phyloP scores from a whole-genome alignment of 2,113 vertebrate genomes.

The Ahaetulla prasina region DNA sequence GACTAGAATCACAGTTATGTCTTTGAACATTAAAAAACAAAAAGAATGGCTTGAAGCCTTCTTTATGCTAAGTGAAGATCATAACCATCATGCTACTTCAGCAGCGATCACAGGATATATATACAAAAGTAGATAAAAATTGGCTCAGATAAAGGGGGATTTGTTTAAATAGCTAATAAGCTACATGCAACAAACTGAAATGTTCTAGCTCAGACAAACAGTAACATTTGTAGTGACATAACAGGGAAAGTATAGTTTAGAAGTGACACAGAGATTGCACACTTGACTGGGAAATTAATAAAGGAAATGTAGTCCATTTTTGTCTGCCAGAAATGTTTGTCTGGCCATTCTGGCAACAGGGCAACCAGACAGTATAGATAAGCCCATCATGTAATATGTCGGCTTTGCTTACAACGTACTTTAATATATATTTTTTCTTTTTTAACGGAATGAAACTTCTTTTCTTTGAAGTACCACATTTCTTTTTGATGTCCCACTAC shows the following conservation, averaged over 20 bases:
- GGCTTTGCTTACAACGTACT: neutral
- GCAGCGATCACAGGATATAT: neutral
- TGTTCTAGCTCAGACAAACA: neutral
- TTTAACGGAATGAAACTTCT: conserved; percentile 19
- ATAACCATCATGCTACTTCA: neutral
- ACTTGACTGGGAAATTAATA: neutral
- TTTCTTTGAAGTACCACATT: conserved; percentile 14
- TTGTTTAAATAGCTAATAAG: neutral
- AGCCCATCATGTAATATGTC: neutral
- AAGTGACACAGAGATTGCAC: neutral
- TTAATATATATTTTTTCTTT: conserved; percentile 27
- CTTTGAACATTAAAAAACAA: neutral
- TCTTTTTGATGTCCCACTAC: conserved; percentile 8
- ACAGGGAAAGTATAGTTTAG: neutral
- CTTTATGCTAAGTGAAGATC: neutral
- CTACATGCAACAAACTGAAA: neutral
- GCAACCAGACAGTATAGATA: neutral
- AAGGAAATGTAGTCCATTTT: neutral
- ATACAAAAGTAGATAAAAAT: neutral
- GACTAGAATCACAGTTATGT: neutral
- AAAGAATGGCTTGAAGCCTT: neutral
- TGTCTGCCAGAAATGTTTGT: neutral
- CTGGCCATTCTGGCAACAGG: neutral
- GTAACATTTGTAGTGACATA: neutral
- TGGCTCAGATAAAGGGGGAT: neutral